Base-by-base conservation (phyloP, 2,888 invertebrate species). In the Steinernema hermaphroditum region DNA sequence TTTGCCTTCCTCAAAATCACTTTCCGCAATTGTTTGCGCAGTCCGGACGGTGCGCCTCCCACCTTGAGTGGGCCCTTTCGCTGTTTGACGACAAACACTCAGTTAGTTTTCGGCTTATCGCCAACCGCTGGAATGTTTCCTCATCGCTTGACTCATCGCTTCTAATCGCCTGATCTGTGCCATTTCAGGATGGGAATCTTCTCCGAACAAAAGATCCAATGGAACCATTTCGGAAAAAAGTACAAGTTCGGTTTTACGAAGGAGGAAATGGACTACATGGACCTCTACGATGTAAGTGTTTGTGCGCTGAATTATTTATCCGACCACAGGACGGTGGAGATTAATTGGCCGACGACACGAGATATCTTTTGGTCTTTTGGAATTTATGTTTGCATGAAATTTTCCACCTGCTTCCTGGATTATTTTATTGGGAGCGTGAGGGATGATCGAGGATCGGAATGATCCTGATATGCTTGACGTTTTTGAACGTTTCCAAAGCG, bases 191-290 rank as follows among this genome's bases (percentile, higher is more conserved):
- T 81, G 78, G 80, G 81, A 73, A 77, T 84, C 76, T 84, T 85
- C 76, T 80, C 81, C 69, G 84, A 81, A 16, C 75, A 77, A 29
- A 83, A 81, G 72, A 77, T 84, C 46, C 80, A 79, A 68, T 84
- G 84, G 84, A 81, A 83, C 69, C 84, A 84, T 73, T 85, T 85
- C 68, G 84, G 84, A 8, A 85, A 83, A 77, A 85, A 85, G 77
- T 80, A 82, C 71, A 75, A 74, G 12, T 70, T 84, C 29, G 68
- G 79, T 32, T 80, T 84, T 72, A 79, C 79, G 44, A 82, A 84
- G 71, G 82, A 84, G 37, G 84, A 84, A 62, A 77, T 84, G 78
- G 83, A 84, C 69, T 81, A 79, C 72, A 50, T 49, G 43, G 83
- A 84, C 75, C 74, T 83, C 41, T 83, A 77, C 68, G 82, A 83